Evolutionary conservation across 2,113 vertebrate genomes (phyloP), one percentile per base, ranked within the genome.

Genomic region (Chrysemys picta): DNA sequence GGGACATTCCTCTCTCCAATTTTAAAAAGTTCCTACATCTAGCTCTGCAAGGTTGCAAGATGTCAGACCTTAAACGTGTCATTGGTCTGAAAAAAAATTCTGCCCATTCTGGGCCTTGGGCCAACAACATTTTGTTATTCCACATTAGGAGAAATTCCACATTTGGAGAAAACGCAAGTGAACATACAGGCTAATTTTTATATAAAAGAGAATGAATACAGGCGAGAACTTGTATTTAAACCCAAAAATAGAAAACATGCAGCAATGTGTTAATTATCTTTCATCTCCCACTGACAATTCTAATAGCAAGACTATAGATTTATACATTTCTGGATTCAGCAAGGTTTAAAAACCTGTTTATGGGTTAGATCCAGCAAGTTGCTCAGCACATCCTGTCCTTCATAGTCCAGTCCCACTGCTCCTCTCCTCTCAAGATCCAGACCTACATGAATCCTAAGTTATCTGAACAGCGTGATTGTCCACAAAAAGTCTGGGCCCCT

Each of bases 381-480:
- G 27, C 79, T n/a, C 27, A 31, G 27, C 27, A 62, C 57, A 62
- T 62, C 27, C 27, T 31, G 27, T 59, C 19, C 8, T 54, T 79
- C 5, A 24, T n/a, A 13, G 50, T 47, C 80, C 2, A 0, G 76
- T 75, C n/a, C 24, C 25, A 56, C 0, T 22, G 4, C 72, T 95
- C 62, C 42, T 72, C 31, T 90, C 93, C 25, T 35, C 27, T 16
- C 65, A 57, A 52, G 4, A 5, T 6, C 27, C 16, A 1, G 4
- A 6, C 57, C 57, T 0, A 3, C 1, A 16, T 25, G 8, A 31
- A 35, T 17, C 6, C 50, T 27, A 5, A 42, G 57, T 72, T 72
- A 62, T 1, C 52, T 0, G 4, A 84, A 4, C 27, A 35, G 5
- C 3, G 17, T 35, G 89, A 82, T 54, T 50, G 45, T 5, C 0